Base-by-base conservation (phyloP, 2,113 vertebrate genomes). In the Trematocara marginatum region DNA sequence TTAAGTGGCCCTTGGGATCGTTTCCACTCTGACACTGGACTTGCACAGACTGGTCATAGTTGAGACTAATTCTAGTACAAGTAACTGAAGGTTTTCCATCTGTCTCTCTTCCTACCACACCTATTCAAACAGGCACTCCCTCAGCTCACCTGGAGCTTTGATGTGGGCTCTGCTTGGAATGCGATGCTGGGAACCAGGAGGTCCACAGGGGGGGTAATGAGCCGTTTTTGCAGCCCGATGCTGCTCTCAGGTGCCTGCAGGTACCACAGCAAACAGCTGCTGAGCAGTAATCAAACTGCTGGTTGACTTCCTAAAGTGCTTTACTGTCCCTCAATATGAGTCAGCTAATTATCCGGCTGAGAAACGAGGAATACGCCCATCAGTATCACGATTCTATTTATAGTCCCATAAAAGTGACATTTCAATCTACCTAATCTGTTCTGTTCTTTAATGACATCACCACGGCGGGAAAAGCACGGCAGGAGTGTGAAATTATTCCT, bases 111-210 rank as follows among this genome's bases (percentile, higher is more conserved):
- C 79, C 86, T 54, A 52, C 59, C 88, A 79, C 88, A 85, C 89
- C 81, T 83, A 42, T 69, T 35, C 47, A 40, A 23, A 49, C 8
- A 6, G 49, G 8, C 82, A 10, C 56, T 54, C 18, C 78, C 34
- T 88, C 42, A 3, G 38, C 79, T 88, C 93, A 91, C 89, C 90
- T 92, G 88, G 86, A 79, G 84, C 90, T 93, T 90, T 92, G 92
- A 90, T 90, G 86, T 89, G 81, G 84, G 57, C 86, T 78, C 79
- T 74, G 78, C n/a, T 59, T 81, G 91, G 93, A 92, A 94, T 91
- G 90, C 79, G 80, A 90, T 92, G 86, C 88, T 93, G 91, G 90
- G 91, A 93, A 93, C 51, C 42, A 34, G 86, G 84, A 78, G 82
- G 87, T 34, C 66, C 49, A 11, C 20, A 6, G 64, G 31, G 64